Conservation (phyloP, 2,888 invertebrate species). For the Tanypteryx hageni region DNA sequence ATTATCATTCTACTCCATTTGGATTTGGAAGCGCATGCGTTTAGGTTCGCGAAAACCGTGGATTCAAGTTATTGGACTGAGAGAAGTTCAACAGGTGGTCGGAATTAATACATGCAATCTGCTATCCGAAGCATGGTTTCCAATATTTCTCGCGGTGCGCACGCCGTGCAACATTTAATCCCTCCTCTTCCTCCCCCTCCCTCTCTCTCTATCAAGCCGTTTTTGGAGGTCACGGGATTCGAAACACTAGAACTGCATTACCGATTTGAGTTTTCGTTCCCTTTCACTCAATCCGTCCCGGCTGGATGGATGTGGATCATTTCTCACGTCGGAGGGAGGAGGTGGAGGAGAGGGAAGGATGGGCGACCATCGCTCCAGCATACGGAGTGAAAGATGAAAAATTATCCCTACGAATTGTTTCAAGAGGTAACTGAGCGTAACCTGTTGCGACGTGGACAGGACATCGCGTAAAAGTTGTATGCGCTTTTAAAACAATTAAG, state of each 20-base stretch:
- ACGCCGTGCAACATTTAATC: not conserved
- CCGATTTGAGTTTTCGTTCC: not conserved
- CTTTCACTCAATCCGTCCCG: not conserved
- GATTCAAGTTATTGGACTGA: not conserved
- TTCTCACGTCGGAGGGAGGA: not conserved
- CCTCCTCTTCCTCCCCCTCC: not conserved
- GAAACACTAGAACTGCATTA: not conserved
- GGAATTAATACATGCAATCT: not conserved
- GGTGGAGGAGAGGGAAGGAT: not conserved
- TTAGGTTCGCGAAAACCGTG: not conserved
- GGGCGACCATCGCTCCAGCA: no score
- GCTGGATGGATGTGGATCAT: not conserved
- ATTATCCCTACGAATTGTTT: no score
- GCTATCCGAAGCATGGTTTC: not conserved
- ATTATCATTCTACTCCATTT: no score
- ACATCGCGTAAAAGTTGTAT: no score
- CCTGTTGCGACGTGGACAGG: no score
- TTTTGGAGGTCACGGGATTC: not conserved
- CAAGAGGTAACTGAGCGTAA: no score
- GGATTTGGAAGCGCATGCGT: not conserved
- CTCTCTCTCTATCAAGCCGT: not conserved
- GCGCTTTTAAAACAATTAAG: no score
- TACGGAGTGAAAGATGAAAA: no score
- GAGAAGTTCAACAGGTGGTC: slow-evolving; percentile 4
- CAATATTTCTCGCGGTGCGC: not conserved